phyloP scores from a whole-genome alignment of 2,888 invertebrate genomes.

The Synanthedon formicaeformis region DNA sequence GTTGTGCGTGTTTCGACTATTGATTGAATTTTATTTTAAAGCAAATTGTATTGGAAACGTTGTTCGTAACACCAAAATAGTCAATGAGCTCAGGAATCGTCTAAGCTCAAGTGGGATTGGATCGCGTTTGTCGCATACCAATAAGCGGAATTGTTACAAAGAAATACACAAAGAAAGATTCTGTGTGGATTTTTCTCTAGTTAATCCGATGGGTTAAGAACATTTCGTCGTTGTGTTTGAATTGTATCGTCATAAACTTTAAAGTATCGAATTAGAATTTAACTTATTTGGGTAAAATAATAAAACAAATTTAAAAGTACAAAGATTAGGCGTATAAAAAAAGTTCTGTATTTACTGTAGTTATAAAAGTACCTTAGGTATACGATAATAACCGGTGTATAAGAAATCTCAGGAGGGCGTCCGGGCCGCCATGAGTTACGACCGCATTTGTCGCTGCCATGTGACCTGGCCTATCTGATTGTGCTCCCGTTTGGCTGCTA shows the following conservation, averaged over 20 bases:
- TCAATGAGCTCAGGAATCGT: background rate
- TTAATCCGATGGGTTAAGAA: no score
- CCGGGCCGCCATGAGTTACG: slow-evolving; percentile 40
- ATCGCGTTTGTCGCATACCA: background rate
- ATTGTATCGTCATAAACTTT: no score
- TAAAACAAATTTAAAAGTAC: no score
- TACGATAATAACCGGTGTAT: slow-evolving; percentile 38
- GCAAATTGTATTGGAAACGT: background rate
- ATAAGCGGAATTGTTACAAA: background rate
- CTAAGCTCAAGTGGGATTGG: background rate
- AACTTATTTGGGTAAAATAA: no score
- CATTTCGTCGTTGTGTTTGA: no score
- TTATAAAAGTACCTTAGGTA: slow-evolving; percentile 5
- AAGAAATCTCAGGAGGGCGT: slow-evolving; percentile 47
- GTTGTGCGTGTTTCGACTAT: background rate
- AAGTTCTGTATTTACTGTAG: slow-evolving; percentile 4
- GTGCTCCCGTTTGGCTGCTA: slow-evolving; percentile 7
- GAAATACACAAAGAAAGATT: no score
- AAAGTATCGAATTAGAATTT: no score
- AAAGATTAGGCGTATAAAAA: no score
- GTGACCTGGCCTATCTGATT: slow-evolving; percentile 55
- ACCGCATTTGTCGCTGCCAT: slow-evolving; percentile 59
- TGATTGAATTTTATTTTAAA: background rate
- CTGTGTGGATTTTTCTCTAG: no score
- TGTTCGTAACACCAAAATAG: background rate